Base-by-base conservation (phyloP, 1,140 invertebrate species). In the Diorhabda carinulata region DNA sequence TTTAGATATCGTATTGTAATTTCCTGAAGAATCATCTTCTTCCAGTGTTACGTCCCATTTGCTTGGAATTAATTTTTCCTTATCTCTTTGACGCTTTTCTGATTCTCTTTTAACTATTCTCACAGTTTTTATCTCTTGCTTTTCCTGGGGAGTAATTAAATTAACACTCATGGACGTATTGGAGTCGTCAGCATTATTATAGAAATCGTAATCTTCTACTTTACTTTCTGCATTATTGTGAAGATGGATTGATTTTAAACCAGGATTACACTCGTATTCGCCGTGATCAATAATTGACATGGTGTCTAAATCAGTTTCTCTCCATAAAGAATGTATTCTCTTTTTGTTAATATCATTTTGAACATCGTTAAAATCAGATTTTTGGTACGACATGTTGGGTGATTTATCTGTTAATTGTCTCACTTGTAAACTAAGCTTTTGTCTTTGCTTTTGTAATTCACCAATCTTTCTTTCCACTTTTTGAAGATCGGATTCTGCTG, bases 91-190 rank as follows among this genome's bases (percentile, higher is more conserved):
- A 1, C 92, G 84, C 60, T 92, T 85, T 80, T 96, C 94, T 41
- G 93, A 93, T 78, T 96, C 94, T 42, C 94, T 83, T 83, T 97
- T 97, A 0, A 97, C 94, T 76, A 96, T 96, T 66, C 95, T 86
- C 41, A 97, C 94, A 2, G 95, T 97, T 84, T 95, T 95, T 42
- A 94, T 93, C 81, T 94, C 92, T 79, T 90, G 91, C 71, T 91
- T 92, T 76, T 96, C 93, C 56, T 93, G 90, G 5, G 69, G 73
- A 4, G 70, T 65, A 43, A 73, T 66, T 4, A 69, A 75, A 73
- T 69, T 72, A 63, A 74, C 78, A 62, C 73, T 78, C 2, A 74
- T 73, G 7, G 77, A 78, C 72, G 78, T 76, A 63, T 72, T 77
- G 3, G 73, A 70, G 70, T 76, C 73, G 57, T 74, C 43, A 68